A percentile compares a stretch with the other conserved stretches of the same genome.
Conservation (phyloP, 2,113 vertebrate genomes). For the Pungitius pungitius region DNA sequence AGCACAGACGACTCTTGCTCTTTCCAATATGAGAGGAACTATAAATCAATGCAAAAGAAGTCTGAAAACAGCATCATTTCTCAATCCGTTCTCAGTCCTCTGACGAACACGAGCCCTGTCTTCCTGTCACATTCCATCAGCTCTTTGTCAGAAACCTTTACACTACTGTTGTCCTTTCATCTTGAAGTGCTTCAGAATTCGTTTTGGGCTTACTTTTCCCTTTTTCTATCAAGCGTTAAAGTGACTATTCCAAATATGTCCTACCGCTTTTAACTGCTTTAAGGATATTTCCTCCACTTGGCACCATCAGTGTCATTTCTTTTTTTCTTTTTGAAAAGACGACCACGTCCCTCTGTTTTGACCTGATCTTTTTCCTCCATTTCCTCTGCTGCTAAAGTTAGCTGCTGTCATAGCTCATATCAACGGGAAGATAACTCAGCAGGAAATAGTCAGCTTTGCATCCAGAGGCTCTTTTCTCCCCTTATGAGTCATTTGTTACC, state of each 20-base stretch:
- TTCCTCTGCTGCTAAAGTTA: conserved; percentile 68
- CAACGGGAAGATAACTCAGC: conserved; percentile 52
- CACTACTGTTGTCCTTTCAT: conserved; percentile 45
- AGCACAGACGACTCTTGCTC: conserved; percentile 13
- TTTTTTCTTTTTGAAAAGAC: conserved; percentile 8
- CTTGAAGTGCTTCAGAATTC: conserved; percentile 40
- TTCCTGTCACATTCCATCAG: conserved; percentile 52
- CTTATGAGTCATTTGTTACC: conserved; percentile 22
- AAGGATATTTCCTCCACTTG: conserved; percentile 4
- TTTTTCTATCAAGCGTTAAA: conserved; percentile 12
- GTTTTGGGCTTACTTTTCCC: conserved; percentile 31
- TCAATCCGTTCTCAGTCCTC: conserved; percentile 44
- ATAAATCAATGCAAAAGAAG: conserved; percentile 42
- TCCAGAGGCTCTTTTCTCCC: conserved; percentile 41
- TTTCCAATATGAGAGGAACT: conserved; percentile 39
- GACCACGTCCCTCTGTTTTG: conserved; percentile 29
- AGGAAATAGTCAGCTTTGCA: conserved; percentile 46
- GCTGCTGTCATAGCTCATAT: conserved; percentile 43
- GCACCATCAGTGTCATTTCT: conserved; percentile 12
- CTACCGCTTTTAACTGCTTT: conserved; percentile 18
- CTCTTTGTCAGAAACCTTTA: conserved; percentile 45
- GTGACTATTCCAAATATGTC: conserved; percentile 27
- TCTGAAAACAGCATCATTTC: conserved; percentile 39
- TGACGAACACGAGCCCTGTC: conserved; percentile 34
- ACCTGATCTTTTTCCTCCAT: conserved; percentile 47